A percentile compares a stretch with the other conserved stretches of the same genome.
phyloP scores from a whole-genome alignment of 2,888 invertebrate species.

The Geotrupes spiniger region DNA sequence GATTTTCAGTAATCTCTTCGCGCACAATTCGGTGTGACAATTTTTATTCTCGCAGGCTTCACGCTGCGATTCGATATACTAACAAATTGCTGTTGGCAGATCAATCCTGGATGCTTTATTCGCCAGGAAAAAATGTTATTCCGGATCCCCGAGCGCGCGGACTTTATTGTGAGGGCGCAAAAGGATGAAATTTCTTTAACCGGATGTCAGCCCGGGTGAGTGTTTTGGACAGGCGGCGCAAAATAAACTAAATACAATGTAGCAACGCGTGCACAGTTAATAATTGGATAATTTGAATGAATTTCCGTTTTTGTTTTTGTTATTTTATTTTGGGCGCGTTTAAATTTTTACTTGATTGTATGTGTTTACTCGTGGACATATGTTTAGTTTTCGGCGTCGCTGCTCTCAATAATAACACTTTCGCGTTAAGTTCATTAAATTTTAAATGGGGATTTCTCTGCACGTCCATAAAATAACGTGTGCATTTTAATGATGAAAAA shows the following conservation, averaged over 20 bases:
- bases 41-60: constrained; percentile 37
- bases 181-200: constrained; percentile 33
- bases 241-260: constrained; percentile 40
- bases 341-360: too few species aligned
- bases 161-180: constrained; percentile 25
- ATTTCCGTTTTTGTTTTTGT: constrained; percentile 15
- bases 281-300: constrained; percentile 38
- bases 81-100: constrained; percentile 46
- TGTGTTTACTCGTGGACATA: too few species aligned
- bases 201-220: constrained; percentile 23
- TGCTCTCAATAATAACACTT: too few species aligned
- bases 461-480: too few species aligned
- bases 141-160: constrained; percentile 28
- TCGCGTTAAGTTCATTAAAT: too few species aligned
- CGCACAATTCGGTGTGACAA: constrained; percentile 27
- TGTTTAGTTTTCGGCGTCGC: too few species aligned
- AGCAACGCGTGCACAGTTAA: constrained; percentile 35
- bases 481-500: too few species aligned
- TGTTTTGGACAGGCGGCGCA: constrained; percentile 40
- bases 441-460: too few species aligned
- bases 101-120: constrained; percentile 41
- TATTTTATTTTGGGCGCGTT: constrained; percentile 4
- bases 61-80: constrained; percentile 41
- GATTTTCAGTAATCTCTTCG: constrained; percentile 6
- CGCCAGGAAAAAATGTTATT: constrained; percentile 35